phyloP scores from a whole-genome alignment of 2,888 invertebrate genomes.

The Acanthosepion lycidas region DNA sequence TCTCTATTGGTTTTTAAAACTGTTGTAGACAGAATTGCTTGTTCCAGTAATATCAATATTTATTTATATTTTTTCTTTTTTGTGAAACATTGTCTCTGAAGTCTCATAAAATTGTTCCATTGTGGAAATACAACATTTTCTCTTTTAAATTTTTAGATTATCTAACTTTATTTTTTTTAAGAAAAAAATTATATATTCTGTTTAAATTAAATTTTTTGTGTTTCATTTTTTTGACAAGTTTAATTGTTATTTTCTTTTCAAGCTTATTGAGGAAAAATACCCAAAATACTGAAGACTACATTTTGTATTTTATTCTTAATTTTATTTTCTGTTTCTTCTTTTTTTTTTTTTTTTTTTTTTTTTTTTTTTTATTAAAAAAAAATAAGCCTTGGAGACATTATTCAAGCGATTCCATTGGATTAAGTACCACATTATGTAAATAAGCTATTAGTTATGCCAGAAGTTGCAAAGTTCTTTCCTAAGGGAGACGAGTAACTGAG shows the following conservation, averaged over 20 bases:
- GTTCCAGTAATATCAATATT: not conserved
- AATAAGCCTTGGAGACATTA: not conserved
- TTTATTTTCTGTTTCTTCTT: not conserved
- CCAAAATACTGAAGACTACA: not conserved
- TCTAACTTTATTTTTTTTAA: not conserved
- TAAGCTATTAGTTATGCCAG: constrained; percentile 3
- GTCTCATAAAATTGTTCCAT: not conserved
- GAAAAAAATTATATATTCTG: not conserved
- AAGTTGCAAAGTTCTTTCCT: constrained; percentile 33
- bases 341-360: not conserved
- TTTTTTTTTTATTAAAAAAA: not conserved
- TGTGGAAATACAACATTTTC: not conserved
- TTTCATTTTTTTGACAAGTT: not conserved
- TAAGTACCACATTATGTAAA: constrained; percentile 20
- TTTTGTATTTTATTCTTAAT: not conserved
- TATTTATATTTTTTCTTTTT: not conserved
- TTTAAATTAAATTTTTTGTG: not conserved
- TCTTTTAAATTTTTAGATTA: not conserved
- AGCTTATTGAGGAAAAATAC: constrained; percentile 12
- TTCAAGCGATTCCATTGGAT: not conserved
- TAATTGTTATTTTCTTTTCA: not conserved
- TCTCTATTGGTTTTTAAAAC: not conserved
- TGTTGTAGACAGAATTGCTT: not conserved
- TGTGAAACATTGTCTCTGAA: not conserved
- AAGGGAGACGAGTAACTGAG: not conserved